Evolutionary conservation across 2,113 vertebrate genomes (phyloP).

Genomic region (Macquaria ambigua): DNA sequence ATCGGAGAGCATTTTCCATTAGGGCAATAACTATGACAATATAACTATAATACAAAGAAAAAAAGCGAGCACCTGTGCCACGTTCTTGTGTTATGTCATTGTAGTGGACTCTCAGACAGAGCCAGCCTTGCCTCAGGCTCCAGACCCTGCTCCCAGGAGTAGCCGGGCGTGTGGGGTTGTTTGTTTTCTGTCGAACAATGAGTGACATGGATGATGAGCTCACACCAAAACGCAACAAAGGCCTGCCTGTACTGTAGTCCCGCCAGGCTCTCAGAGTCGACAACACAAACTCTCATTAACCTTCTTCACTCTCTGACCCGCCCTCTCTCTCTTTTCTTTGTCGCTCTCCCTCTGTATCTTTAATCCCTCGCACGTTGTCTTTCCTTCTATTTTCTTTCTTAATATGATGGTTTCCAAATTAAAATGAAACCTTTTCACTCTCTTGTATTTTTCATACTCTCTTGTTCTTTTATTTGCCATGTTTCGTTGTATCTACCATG

Average conservation of each 20-base stretch:
- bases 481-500: background rate
- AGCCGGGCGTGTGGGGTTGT: slow-evolving; percentile 60
- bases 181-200: slow-evolving; percentile 79
- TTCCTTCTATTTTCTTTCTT: background rate
- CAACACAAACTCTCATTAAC: slow-evolving; percentile 61
- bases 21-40: background rate
- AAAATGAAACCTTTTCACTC: background rate
- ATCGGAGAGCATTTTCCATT: background rate
- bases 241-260: slow-evolving; percentile 53
- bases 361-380: background rate
- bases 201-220: slow-evolving; percentile 78
- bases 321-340: slow-evolving; percentile 14
- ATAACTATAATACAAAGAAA: background rate
- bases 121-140: slow-evolving; percentile 22
- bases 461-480: background rate
- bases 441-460: background rate
- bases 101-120: slow-evolving; percentile 39
- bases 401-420: background rate
- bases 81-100: background rate
- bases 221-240: slow-evolving; percentile 72
- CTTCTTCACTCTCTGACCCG: slow-evolving; percentile 11
- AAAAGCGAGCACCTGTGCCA: background rate
- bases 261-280: slow-evolving; percentile 19
- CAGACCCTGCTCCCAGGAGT: slow-evolving; percentile 43
- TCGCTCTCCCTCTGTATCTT: background rate